Percentiles rank a stretch among this genome's conserved stretches.
phyloP scores from a whole-genome alignment of 2,113 vertebrate genomes.

The Marcusenius ussheri region DNA sequence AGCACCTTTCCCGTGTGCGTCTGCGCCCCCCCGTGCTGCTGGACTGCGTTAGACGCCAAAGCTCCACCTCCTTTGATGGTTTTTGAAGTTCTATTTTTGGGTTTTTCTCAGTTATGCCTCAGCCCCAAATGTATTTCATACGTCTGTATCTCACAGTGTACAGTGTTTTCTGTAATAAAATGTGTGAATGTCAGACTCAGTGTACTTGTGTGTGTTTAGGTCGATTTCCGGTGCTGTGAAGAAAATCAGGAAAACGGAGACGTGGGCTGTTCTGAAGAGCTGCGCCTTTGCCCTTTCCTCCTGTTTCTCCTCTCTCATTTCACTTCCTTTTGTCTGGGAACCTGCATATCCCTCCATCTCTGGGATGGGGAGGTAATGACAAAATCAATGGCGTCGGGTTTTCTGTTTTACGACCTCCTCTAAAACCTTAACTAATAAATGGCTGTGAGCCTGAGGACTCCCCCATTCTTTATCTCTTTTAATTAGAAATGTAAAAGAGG shows the following conservation, averaged over 20 bases:
- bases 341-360: slow-evolving; percentile 37
- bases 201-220: background rate
- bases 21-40: background rate
- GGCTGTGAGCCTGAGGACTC: slow-evolving; percentile 75
- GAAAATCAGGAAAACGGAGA: background rate
- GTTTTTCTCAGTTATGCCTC: background rate
- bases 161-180: slow-evolving; percentile 30
- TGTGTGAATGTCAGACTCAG: background rate
- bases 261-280: background rate
- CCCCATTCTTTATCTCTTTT: slow-evolving; percentile 77
- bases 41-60: background rate
- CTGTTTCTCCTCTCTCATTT: slow-evolving; percentile 10
- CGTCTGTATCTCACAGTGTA: background rate
- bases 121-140: background rate
- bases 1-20: background rate
- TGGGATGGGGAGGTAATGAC: slow-evolving; percentile 69
- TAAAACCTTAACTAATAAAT: slow-evolving; percentile 80
- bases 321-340: slow-evolving; percentile 25
- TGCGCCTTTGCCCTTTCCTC: background rate
- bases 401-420: slow-evolving; percentile 70
- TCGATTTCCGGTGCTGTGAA: background rate
- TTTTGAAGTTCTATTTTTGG: background rate
- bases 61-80: background rate
- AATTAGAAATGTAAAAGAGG: slow-evolving; percentile 83
- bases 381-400: slow-evolving; percentile 75